Evolutionary conservation across 2,888 invertebrate genomes (phyloP).

Genomic region (Caradrina clavipalpis): DNA sequence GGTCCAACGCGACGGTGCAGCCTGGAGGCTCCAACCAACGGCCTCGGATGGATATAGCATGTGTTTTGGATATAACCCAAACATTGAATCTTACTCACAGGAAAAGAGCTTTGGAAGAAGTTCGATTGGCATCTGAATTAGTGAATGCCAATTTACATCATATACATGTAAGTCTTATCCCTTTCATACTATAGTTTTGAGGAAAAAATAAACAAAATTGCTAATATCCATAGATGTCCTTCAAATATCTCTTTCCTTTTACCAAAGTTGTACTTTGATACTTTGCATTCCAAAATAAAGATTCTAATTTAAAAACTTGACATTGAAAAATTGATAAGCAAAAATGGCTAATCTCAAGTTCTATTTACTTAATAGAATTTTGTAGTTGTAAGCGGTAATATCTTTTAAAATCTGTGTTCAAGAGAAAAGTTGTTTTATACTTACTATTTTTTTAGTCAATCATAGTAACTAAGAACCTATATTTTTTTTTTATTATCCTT

Average conservation of each 20-base stretch:
- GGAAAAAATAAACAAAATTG: not conserved
- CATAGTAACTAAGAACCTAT: not conserved
- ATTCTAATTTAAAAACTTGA: not conserved
- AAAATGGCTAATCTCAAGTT: not conserved
- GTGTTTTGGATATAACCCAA: conserved; percentile 95
- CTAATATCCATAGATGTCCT: conserved; percentile 34
- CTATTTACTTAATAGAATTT: not conserved
- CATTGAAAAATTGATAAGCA: conserved; percentile 14
- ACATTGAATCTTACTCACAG: conserved; percentile 94
- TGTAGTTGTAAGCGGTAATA: not conserved
- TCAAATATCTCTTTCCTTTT: conserved; percentile 44
- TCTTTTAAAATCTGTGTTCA: not conserved
- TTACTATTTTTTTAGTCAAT: not conserved
- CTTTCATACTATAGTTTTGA: not conserved
- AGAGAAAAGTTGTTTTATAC: no score
- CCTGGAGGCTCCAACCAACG: conserved; percentile 83
- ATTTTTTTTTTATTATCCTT: not conserved
- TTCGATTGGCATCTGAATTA: conserved; percentile 94
- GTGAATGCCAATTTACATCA: conserved; percentile 96
- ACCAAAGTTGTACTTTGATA: conserved; percentile 44
- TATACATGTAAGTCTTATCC: conserved; percentile 93
- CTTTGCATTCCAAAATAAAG: conserved; percentile 22
- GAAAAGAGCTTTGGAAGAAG: conserved; percentile 96
- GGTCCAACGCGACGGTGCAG: conserved; percentile 88
- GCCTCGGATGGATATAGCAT: conserved; percentile 96